Conservation (phyloP, 2,113 vertebrate genomes). For the Vanacampus margaritifer region DNA sequence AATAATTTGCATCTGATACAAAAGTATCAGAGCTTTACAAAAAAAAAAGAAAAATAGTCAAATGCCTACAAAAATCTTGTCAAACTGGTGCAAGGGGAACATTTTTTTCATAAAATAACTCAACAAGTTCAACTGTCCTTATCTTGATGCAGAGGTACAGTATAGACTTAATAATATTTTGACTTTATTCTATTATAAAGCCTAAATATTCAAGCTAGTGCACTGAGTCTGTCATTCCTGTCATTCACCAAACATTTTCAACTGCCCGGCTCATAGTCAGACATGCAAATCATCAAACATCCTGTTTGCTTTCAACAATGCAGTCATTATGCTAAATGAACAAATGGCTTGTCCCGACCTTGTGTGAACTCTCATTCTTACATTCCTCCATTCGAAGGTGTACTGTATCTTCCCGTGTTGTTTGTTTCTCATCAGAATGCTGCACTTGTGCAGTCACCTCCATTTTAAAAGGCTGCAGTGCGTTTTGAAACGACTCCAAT, state of each 20-base stretch:
- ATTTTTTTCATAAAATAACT: too few relatives aligned
- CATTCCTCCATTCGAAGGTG: neutral
- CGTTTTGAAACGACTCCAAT: neutral
- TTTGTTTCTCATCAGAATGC: neutral
- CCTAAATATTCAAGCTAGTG: too few relatives aligned
- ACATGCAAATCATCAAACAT: neutral
- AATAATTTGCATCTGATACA: neutral
- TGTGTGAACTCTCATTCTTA: neutral
- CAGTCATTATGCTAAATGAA: neutral
- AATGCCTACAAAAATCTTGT: neutral
- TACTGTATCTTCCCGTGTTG: neutral
- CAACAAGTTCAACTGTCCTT: neutral
- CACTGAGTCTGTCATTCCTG: neutral
- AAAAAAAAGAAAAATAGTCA: neutral
- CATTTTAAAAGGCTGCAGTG: neutral
- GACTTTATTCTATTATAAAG: too few relatives aligned
- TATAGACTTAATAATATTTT: too few relatives aligned
- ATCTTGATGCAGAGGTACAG: neutral
- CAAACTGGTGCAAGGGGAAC: neutral
- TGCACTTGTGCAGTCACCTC: neutral
- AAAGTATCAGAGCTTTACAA: neutral
- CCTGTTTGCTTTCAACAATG: neutral
- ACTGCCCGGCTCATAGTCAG: neutral
- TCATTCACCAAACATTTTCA: neutral
- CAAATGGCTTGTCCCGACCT: neutral